Evolutionary conservation across 2,113 vertebrate genomes (phyloP).

Genomic region (Helogale parvula): DNA sequence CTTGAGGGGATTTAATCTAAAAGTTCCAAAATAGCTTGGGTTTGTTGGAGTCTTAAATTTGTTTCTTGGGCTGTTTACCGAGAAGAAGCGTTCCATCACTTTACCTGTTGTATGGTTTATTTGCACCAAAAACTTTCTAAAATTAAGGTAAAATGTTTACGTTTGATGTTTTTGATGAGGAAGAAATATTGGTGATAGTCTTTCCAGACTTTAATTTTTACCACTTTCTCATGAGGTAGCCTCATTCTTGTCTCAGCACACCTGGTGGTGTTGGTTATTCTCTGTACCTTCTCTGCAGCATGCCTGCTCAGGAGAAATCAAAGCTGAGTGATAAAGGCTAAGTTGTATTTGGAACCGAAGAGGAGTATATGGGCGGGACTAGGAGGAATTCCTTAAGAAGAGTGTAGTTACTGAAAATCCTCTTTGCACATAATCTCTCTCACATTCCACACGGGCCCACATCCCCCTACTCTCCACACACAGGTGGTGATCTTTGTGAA

Average conservation of each 20-base stretch:
- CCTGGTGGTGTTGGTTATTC: background rate
- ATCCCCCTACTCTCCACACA: background rate
- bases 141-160: background rate
- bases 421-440: background rate
- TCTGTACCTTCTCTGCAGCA: background rate
- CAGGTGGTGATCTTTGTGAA: conserved; percentile 92
- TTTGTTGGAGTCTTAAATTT: background rate
- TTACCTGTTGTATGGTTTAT: background rate
- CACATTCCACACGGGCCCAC: background rate
- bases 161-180: background rate
- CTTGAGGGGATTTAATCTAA: background rate
- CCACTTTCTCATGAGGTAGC: background rate
- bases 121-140: background rate
- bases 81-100: background rate
- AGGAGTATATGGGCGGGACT: background rate
- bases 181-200: background rate
- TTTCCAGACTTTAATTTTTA: background rate
- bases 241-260: background rate
- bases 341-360: background rate
- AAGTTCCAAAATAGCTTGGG: background rate
- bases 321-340: background rate
- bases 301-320: background rate
- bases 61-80: background rate
- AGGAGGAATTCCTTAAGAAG: background rate
- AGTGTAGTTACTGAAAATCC: background rate